Base-by-base conservation (phyloP, 2,888 invertebrate genomes). In the Drosophila acutilabella region DNA sequence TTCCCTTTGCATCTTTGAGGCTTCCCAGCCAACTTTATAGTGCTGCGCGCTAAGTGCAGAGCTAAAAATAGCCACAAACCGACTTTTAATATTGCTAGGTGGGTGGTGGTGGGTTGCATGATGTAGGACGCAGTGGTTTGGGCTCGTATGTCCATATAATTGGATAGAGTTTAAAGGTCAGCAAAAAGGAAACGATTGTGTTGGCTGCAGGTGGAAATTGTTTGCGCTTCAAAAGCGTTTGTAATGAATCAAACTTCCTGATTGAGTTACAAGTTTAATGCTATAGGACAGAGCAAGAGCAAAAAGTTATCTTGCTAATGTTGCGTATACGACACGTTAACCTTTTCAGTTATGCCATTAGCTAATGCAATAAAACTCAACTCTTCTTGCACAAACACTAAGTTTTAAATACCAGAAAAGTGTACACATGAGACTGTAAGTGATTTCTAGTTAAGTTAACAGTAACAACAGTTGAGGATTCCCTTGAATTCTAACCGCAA, bases 231-330 rank as follows among this genome's bases (percentile, higher is more conserved):
- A 33, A 48, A 30, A 57, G 50, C 26, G 65, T 41, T 59, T 73
- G 30, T 64, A 69, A 64, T 57, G 48, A 56, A 65, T 64, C 44
- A 45, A 65, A 38, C 47, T 57, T 51, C 38, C 59, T 64, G 69
- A 69, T 75, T 71, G 60, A 59, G 71, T 61, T 71, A 56, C 38
- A 50, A 64, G 38, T 59, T 54, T 33, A 4, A 16, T 30, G 48
- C 16, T 33, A 1, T 8, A 48, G 11, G 36, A 13, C 36, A 36
- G 36, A 36, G 36, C 4, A 13, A 13, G 36, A 2, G 11, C 10
- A 1, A 36, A 36, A 11, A 36, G 36, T 36, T 11, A 10, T 23
- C 13, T 26, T 11, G 30, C 42, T 4, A 53, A 53, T 57, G 16
- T 57, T 57, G 57, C 57, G 56, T 45, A 56, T 44, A 33, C 56